Conservation (phyloP, 1,140 invertebrate species). For the Oryzaephilus surinamensis region DNA sequence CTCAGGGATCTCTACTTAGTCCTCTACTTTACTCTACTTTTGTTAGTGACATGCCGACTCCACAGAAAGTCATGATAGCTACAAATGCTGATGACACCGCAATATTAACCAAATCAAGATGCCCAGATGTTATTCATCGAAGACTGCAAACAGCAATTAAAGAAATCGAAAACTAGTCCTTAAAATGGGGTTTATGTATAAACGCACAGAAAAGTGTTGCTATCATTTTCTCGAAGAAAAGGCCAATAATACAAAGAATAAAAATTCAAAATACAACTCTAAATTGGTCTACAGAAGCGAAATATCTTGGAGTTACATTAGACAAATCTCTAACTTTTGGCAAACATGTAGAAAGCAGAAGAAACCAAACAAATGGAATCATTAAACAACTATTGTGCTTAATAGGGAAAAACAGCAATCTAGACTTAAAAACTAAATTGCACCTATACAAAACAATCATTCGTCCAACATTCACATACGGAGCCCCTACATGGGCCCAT, state of each 20-base stretch:
- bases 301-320: constrained; percentile 6
- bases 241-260: neutral
- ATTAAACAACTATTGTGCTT: neutral
- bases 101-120: constrained; percentile 2
- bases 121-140: neutral
- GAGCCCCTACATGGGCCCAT: neutral
- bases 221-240: constrained; percentile 3
- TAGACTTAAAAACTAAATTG: constrained; percentile 1
- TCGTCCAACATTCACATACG: constrained; percentile 5
- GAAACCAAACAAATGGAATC: neutral
- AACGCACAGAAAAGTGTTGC: constrained; percentile 3
- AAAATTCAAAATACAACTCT: neutral
- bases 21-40: constrained; percentile 17
- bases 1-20: constrained; percentile 21
- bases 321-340: constrained; percentile 1
- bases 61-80: constrained; percentile 12
- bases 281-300: constrained; percentile 1
- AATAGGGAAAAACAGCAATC: neutral
- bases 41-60: constrained; percentile 19
- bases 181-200: constrained; percentile 4
- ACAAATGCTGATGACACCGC: constrained; percentile 24
- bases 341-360: constrained; percentile 1
- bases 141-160: constrained; percentile 1
- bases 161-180: neutral
- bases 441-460: constrained; percentile 1